phyloP scores from a whole-genome alignment of 2,888 invertebrate genomes.

The Buathra laborator region DNA sequence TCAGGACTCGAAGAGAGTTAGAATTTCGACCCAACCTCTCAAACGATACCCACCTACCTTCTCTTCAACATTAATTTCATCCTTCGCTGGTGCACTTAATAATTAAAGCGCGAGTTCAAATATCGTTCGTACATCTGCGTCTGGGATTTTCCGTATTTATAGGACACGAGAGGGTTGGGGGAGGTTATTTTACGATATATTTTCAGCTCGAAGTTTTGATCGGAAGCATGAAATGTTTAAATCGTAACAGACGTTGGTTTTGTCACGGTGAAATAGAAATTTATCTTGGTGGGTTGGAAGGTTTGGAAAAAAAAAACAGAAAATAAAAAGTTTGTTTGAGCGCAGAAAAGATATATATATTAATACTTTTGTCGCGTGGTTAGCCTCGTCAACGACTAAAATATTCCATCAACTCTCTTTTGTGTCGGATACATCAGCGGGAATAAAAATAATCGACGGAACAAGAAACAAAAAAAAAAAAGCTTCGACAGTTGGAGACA shows the following conservation, averaged over 20 bases:
- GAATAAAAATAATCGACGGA: constrained; percentile 23
- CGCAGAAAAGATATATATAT: not conserved
- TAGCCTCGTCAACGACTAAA: constrained; percentile 6
- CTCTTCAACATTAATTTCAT: constrained; percentile 46
- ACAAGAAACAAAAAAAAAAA: constrained; percentile 25
- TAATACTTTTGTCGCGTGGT: not conserved
- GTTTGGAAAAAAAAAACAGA: not conserved
- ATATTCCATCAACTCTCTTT: constrained; percentile 47
- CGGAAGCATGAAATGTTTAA: not conserved
- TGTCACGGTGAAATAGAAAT: not conserved
- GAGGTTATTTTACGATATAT: not conserved
- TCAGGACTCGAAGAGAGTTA: constrained; percentile 30
- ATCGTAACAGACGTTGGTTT: not conserved
- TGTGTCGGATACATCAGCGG: not conserved
- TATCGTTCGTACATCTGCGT: constrained; percentile 2
- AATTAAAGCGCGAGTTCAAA: constrained; percentile 3
- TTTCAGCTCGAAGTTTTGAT: not conserved
- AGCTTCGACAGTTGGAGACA: not conserved
- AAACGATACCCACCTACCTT: constrained; percentile 1
- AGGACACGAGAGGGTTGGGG: constrained; percentile 2
- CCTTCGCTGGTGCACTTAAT: not conserved
- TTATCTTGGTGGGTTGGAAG: not conserved
- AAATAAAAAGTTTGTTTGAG: not conserved
- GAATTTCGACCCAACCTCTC: constrained; percentile 17
- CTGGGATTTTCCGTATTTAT: constrained; percentile 42